Evolutionary conservation across 2,888 invertebrate genomes (phyloP).

Genomic region (Scrobipalpa atriplicella): DNA sequence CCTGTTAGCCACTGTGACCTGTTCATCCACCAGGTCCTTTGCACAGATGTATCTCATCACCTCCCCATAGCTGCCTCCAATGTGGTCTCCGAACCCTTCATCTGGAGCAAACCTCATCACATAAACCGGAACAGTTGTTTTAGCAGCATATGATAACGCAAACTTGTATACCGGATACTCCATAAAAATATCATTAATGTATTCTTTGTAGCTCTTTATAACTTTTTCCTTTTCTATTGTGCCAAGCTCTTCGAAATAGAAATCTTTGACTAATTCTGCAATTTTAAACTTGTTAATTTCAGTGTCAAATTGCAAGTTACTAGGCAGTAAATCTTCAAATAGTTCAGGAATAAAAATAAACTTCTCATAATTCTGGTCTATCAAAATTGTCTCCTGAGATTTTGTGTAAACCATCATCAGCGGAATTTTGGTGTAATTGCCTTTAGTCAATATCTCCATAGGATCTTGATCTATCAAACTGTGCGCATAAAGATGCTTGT

Average conservation of each 20-base stretch:
- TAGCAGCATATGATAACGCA: conserved; percentile 54
- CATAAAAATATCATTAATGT: conserved; percentile 60
- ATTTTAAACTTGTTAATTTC: conserved; percentile 48
- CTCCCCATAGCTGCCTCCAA: conserved; percentile 1
- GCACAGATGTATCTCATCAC: conserved; percentile 47
- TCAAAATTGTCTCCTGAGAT: conserved; percentile 45
- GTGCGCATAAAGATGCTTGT: conserved; percentile 39
- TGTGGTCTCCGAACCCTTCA: background rate
- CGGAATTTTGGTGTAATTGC: conserved; percentile 56
- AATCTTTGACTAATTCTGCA: conserved; percentile 58
- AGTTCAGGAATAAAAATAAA: conserved; percentile 48
- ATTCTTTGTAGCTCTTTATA: conserved; percentile 53
- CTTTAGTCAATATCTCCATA: conserved; percentile 48
- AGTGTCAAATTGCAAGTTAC: conserved; percentile 57
- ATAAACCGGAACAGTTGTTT: conserved; percentile 54
- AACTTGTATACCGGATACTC: conserved; percentile 65
- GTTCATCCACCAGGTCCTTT: conserved; percentile 38
- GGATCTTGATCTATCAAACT: conserved; percentile 61
- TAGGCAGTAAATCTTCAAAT: conserved; percentile 62
- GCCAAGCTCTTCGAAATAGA: conserved; percentile 57
- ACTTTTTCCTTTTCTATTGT: conserved; percentile 37
- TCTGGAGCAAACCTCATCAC: conserved; percentile 54
- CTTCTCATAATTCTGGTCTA: conserved; percentile 43
- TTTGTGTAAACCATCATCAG: conserved; percentile 57
- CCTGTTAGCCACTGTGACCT: conserved; percentile 46